phyloP scores from a whole-genome alignment of 2,888 invertebrate species.

The Apoda limacodes region DNA sequence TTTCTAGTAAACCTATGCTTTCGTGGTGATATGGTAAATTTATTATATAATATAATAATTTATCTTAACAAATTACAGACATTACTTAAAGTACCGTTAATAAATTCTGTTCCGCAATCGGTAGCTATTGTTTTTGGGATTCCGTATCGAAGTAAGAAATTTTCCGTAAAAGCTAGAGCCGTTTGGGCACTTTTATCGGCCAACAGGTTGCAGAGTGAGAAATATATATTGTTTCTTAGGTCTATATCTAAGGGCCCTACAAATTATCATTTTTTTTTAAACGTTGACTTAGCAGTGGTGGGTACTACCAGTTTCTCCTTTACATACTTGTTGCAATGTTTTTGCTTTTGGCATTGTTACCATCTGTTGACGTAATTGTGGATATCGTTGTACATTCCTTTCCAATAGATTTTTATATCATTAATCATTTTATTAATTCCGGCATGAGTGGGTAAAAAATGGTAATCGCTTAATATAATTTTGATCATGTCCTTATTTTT shows the following conservation, averaged over 20 bases:
- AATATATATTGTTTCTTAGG: background rate
- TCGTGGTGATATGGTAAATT: too few relatives aligned
- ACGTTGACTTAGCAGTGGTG: background rate
- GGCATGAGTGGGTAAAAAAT: constrained; percentile 13
- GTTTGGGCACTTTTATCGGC: constrained; percentile 4
- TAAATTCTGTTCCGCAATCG: constrained; percentile 15
- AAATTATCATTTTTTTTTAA: constrained; percentile 1
- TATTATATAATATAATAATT: too few relatives aligned
- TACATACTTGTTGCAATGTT: too few relatives aligned
- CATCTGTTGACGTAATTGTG: constrained; percentile 6
- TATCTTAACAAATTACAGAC: constrained; percentile 15
- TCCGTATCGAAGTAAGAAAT: too few relatives aligned
- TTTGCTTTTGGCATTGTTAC: background rate
- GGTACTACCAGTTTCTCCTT: constrained; percentile 1
- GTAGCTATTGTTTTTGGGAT: too few relatives aligned
- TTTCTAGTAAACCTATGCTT: constrained; percentile 6
- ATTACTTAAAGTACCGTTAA: constrained; percentile 11
- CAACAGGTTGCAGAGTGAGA: constrained; percentile 4
- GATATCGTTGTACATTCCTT: constrained; percentile 5
- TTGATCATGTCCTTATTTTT: constrained; percentile 3
- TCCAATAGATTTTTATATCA: constrained; percentile 11
- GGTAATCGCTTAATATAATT: constrained; percentile 11
- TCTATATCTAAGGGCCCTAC: constrained; percentile 3
- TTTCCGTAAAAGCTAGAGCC: constrained; percentile 3
- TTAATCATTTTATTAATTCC: constrained; percentile 9